phyloP scores from a whole-genome alignment of 2,797 vertebrate genomes.

The Enteromius treurensis region DNA sequence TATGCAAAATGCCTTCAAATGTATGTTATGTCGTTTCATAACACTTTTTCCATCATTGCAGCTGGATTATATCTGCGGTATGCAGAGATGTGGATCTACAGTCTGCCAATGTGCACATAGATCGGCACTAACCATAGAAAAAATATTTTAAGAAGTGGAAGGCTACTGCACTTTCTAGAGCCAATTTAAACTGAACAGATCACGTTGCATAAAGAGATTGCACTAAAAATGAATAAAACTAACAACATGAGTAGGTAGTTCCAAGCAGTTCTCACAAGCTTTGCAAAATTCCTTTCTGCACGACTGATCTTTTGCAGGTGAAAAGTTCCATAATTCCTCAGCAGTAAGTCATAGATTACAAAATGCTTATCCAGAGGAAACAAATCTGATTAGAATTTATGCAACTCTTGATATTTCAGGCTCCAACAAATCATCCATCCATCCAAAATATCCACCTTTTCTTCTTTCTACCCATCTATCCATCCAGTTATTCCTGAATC shows the following conservation, averaged over 20 bases:
- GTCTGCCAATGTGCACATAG: conserved; percentile 22
- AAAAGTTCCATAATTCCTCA: background rate
- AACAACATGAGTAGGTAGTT: background rate
- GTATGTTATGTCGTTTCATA: conserved; percentile 63
- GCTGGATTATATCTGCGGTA: conserved; percentile 52
- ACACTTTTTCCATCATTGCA: conserved; percentile 41
- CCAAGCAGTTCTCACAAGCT: background rate
- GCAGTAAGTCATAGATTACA: background rate
- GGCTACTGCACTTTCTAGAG: background rate
- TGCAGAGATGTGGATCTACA: conserved; percentile 65
- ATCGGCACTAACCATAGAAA: conserved; percentile 1
- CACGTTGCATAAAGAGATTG: background rate
- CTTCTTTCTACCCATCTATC: background rate
- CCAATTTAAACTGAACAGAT: background rate
- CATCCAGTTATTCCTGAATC: background rate
- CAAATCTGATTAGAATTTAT: background rate
- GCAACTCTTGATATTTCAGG: background rate
- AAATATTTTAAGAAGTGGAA: conserved; percentile 16
- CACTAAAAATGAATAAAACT: background rate
- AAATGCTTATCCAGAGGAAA: background rate
- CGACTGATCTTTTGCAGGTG: background rate
- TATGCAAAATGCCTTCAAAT: conserved; percentile 59
- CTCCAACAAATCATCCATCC: background rate
- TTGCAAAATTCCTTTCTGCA: background rate
- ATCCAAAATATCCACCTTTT: background rate